phyloP scores from a whole-genome alignment of 2,888 invertebrate species.

The Lasioglossum zephyrum region DNA sequence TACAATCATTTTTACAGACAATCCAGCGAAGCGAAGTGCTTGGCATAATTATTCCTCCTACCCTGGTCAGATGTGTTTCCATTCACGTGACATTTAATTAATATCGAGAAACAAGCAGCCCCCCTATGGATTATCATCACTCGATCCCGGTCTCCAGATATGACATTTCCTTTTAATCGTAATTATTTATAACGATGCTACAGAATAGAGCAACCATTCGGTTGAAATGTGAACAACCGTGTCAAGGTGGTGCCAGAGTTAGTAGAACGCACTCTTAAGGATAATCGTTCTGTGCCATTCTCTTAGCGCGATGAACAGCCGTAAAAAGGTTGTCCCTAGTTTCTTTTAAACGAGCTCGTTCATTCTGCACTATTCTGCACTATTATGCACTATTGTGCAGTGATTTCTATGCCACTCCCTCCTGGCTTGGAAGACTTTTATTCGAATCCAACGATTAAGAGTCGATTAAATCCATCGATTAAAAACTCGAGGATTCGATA shows the following conservation, averaged over 20 bases:
- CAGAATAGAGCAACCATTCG: constrained; percentile 24
- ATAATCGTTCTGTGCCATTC: constrained; percentile 58
- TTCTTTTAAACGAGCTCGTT: constrained; percentile 33
- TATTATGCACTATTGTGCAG: neutral
- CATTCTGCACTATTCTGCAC: neutral
- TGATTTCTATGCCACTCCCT: constrained; percentile 18
- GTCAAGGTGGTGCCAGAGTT: constrained; percentile 55
- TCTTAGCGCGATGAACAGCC: constrained; percentile 34
- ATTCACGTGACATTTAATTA: constrained; percentile 11
- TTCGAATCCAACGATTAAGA: neutral
- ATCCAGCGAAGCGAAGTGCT: neutral
- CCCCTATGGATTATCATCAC: too few relatives aligned
- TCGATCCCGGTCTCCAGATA: too few relatives aligned
- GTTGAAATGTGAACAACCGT: constrained; percentile 50
- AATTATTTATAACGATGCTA: constrained; percentile 39
- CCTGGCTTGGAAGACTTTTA: too few relatives aligned
- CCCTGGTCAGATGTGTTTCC: neutral
- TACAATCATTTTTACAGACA: neutral
- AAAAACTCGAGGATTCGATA: neutral
- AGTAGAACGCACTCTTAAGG: constrained; percentile 58
- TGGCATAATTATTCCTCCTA: neutral
- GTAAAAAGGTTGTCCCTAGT: constrained; percentile 39
- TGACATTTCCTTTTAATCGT: constrained; percentile 23
- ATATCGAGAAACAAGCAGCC: neutral
- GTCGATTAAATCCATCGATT: too few relatives aligned